A percentile compares a stretch with the other conserved stretches of the same genome.
Conservation (phyloP, 1,140 invertebrate species). For the Rhizoglyphus robini region DNA sequence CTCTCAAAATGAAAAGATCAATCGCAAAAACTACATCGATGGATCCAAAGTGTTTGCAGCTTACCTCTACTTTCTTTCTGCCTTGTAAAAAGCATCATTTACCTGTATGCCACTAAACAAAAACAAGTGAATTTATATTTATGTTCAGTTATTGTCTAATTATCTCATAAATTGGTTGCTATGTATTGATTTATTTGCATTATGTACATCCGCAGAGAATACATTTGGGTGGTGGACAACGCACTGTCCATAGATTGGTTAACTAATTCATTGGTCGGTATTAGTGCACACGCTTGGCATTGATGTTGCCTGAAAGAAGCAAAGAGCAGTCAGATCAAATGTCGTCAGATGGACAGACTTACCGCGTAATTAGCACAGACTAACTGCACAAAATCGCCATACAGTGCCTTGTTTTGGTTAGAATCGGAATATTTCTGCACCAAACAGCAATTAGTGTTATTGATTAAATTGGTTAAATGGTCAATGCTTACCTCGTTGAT, state of each 20-base stretch:
- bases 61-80: constrained; percentile 45
- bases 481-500: neutral
- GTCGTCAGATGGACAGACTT: too few species aligned
- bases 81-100: neutral
- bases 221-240: too few species aligned
- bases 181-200: too few species aligned
- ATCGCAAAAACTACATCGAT: constrained; percentile 80
- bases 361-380: neutral
- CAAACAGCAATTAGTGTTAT: too few species aligned
- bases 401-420: neutral
- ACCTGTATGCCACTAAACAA: neutral
- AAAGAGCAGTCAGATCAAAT: too few species aligned
- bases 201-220: too few species aligned
- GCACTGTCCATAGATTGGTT: too few species aligned
- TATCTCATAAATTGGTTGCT: too few species aligned
- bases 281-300: neutral
- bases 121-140: neutral
- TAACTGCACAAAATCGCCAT: neutral
- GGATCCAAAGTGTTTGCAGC: constrained; percentile 73
- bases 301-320: neutral
- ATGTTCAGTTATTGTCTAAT: too few species aligned
- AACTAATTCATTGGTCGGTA: neutral
- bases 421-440: neutral
- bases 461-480: neutral
- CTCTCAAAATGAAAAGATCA: constrained; percentile 94